Percentiles rank a stretch among this genome's conserved stretches.
These are phyloP conservation scores for Pogonocichla stellata DNA, from an alignment of 2,113 vertebrate genomes.

Conservation along the genomic window DNA sequence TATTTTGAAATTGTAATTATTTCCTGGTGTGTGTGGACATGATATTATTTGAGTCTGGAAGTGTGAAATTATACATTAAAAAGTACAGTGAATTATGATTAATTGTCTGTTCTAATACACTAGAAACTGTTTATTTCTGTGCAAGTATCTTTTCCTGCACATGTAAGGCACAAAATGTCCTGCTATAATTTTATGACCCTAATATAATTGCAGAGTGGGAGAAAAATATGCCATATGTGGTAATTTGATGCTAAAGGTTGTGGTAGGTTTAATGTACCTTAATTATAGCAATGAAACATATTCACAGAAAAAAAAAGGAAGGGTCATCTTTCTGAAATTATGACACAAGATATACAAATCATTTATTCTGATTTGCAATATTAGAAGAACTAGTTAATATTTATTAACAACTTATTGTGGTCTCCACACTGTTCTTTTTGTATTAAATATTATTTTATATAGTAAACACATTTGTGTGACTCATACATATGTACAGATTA, in stretches of 20 bases:
- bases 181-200: neutral
- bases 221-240: neutral
- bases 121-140: neutral
- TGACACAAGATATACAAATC: neutral
- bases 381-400: neutral
- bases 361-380: neutral
- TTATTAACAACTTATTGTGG: neutral
- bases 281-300: neutral
- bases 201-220: neutral
- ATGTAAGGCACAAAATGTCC: neutral
- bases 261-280: neutral
- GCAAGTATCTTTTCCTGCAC: neutral
- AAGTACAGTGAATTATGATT: neutral
- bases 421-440: neutral
- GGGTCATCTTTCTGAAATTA: neutral
- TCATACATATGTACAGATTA: neutral
- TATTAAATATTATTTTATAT: neutral
- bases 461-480: neutral
- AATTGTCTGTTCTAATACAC: neutral
- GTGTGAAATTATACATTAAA: neutral
- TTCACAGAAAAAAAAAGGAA: neutral
- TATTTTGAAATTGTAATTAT: neutral
- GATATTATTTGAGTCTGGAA: neutral
- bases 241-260: neutral
- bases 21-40: neutral